Percentiles rank a stretch among this genome's conserved stretches.
Conservation (phyloP, 1,140 invertebrate species). For the Drosophila seguyi region DNA sequence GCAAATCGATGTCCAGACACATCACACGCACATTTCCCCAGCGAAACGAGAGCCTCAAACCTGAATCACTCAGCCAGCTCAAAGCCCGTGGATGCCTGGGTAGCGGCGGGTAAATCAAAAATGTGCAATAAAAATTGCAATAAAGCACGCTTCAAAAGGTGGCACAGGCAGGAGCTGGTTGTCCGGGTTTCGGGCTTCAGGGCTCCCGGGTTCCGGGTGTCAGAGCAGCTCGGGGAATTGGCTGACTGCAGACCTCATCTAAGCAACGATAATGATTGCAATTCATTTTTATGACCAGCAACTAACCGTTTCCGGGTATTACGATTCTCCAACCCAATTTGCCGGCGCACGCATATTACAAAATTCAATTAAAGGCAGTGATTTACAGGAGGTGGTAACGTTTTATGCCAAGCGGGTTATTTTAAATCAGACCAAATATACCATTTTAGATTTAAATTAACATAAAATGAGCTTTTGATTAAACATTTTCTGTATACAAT, state of each 20-base stretch:
- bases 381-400: slow-evolving; percentile 15
- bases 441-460: slow-evolving; percentile 13
- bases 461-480: neutral
- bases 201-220: neutral
- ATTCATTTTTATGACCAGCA: slow-evolving; percentile 74
- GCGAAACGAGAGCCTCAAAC: slow-evolving; percentile 5
- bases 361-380: slow-evolving; percentile 42
- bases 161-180: neutral
- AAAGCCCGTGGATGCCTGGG: slow-evolving; percentile 23
- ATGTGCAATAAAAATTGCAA: slow-evolving; percentile 73
- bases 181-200: neutral
- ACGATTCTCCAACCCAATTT: slow-evolving; percentile 66
- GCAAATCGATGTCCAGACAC: slow-evolving; percentile 51
- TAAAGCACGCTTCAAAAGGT: slow-evolving; percentile 66
- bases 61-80: slow-evolving; percentile 23
- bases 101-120: slow-evolving; percentile 67
- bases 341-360: slow-evolving; percentile 56
- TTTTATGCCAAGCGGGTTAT: slow-evolving; percentile 17
- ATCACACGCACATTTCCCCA: slow-evolving; percentile 33
- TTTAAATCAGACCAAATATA: slow-evolving; percentile 19
- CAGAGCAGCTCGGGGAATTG: neutral
- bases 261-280: slow-evolving; percentile 81
- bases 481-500: slow-evolving; percentile 1
- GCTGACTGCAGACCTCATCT: slow-evolving; percentile 63
- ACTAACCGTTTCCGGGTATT: slow-evolving; percentile 69